Evolutionary conservation across 1,140 invertebrate species (phyloP).

Genomic region (Thaumetopoea pityocampa): DNA sequence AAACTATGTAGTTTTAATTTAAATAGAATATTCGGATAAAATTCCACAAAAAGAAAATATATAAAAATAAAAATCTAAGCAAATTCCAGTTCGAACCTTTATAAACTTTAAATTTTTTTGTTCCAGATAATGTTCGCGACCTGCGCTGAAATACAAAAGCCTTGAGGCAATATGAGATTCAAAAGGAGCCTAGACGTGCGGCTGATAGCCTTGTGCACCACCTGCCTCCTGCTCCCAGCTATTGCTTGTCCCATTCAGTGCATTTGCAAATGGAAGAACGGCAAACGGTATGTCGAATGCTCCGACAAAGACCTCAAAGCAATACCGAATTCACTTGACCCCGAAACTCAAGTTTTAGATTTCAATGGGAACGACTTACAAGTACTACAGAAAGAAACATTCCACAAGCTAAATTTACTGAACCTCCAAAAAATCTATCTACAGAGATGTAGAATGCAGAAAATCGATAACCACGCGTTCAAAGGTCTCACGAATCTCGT

Average conservation of each 20-base stretch:
- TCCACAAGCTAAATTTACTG: constrained; percentile 85
- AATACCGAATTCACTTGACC: constrained; percentile 88
- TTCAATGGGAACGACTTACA: constrained; percentile 89
- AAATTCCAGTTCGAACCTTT: too few species aligned
- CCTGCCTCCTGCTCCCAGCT: constrained; percentile 53
- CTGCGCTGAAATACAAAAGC: constrained; percentile 38
- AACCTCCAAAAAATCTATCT: constrained; percentile 92
- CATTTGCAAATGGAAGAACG: constrained; percentile 93
- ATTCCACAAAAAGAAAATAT: too few species aligned
- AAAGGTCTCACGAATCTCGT: constrained; percentile 90
- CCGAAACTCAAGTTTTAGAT: constrained; percentile 92
- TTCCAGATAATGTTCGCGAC: constrained; percentile 65
- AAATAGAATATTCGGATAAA: too few species aligned
- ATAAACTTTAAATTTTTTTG: constrained; percentile 36
- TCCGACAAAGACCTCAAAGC: constrained; percentile 83
- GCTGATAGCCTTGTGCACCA: constrained; percentile 63
- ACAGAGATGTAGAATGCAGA: constrained; percentile 83
- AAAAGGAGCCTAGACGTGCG: constrained; percentile 52
- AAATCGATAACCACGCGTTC: constrained; percentile 87
- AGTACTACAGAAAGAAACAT: constrained; percentile 84
- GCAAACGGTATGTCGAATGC: constrained; percentile 93
- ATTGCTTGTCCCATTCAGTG: constrained; percentile 85
- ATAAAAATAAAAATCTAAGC: too few species aligned
- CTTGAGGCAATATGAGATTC: constrained; percentile 65
- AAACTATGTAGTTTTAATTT: too few species aligned